Base-by-base conservation (phyloP, 2,113 vertebrate species). In the Cephalopholis sonnerati region DNA sequence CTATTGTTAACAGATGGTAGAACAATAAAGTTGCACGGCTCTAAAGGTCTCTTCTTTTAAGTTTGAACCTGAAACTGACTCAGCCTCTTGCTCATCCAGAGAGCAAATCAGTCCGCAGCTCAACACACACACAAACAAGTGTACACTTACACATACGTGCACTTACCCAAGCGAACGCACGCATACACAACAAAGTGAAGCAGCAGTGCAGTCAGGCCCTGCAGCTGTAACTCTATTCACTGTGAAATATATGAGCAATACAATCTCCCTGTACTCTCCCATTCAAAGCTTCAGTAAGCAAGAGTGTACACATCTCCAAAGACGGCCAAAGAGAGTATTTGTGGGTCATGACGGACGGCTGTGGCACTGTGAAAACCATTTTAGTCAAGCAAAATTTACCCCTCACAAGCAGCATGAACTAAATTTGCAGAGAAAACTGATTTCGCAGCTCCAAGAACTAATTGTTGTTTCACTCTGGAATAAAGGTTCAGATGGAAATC, bases 201-300 rank as follows among this genome's bases (percentile, higher is more conserved):
- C 80, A 87, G 79, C 68, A 74, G 68, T 58, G 83, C 76, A 81
- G 72, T 61, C 41, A 51, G 71, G 80, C 85, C 84, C 78, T 79
- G 78, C 88, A 91, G 86, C 90, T 91, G 86, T 81, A 87, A 76
- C 70, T 84, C 69, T 84, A 87, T 80, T 87, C 87, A 88, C 84
- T 77, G 77, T 77, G 77, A 85, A 86, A 90, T n/a, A 87, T 81
- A 82, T 77, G 72, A 83, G 66, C 54, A 81, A 67, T 48, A 78
- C 69, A 82, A 65, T 79, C 68, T 54, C 70, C 75, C 68, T 81
- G 39, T 75, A 58, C 80, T 76, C 64, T 77, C 50, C 76, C 72
- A 74, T 87, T 87, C 73, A 82, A 79, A 77, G 71, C 63, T 73
- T 44, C 54, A 67, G 41, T 66, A 84, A 69, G 64, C 71, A 72